These are phyloP conservation scores for Drosophila fungiperda DNA, from an alignment of 2,888 invertebrate species.

Conservation along the genomic window DNA sequence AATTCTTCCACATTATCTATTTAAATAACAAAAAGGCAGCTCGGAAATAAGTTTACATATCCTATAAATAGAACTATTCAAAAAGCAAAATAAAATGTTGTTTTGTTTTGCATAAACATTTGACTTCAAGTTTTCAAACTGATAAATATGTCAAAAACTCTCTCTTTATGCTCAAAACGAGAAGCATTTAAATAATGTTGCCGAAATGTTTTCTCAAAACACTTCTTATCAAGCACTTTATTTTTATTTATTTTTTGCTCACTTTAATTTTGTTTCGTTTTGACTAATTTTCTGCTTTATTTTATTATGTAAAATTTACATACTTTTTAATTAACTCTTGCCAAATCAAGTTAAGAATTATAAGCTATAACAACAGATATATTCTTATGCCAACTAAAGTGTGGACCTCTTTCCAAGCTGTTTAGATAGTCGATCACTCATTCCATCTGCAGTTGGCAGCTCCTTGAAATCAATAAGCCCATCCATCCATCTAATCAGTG, in stretches of 20 bases:
- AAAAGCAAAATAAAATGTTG: neutral
- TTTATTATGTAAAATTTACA: too few species aligned
- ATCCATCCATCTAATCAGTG: constrained; percentile 54
- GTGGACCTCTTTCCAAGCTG: neutral
- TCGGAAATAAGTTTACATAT: neutral
- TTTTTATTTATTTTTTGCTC: neutral
- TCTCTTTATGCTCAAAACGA: neutral
- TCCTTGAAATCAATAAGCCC: neutral
- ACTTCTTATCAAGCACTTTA: neutral
- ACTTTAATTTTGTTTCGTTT: too few species aligned
- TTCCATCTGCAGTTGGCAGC: neutral
- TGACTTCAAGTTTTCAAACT: neutral
- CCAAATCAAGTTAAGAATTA: neutral
- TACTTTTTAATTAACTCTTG: neutral
- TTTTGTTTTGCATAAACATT: neutral
- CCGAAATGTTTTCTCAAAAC: neutral
- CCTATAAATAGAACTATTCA: neutral
- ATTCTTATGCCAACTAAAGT: too few species aligned
- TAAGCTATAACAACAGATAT: neutral
- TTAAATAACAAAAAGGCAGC: neutral
- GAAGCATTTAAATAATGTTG: neutral
- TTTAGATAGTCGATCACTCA: neutral
- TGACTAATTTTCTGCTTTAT: neutral
- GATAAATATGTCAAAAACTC: neutral
- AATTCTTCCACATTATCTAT: constrained; percentile 6